Conservation (phyloP, 2,888 invertebrate genomes). For the Ephialtes manifestator region DNA sequence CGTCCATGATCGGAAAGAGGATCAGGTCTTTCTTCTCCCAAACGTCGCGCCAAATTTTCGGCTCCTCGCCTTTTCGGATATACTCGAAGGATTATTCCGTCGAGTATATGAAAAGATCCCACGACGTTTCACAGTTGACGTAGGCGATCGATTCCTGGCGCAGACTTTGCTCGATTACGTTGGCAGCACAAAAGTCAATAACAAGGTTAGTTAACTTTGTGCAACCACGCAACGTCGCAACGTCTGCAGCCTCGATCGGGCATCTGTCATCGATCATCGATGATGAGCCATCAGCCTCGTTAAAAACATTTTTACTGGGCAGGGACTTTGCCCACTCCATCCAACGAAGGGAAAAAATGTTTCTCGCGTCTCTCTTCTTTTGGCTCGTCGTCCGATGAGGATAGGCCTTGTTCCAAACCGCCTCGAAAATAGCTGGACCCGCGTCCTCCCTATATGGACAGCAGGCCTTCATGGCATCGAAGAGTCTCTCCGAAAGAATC, state of each 20-base stretch:
- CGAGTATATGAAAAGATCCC: neutral
- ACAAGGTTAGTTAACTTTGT: neutral
- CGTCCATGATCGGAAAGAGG: neutral
- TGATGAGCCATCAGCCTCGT: too few relatives aligned
- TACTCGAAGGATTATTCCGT: neutral
- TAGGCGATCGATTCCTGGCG: neutral
- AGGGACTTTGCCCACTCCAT: neutral
- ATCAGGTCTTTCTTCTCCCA: neutral
- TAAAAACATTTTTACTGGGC: neutral
- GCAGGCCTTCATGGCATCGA: too few relatives aligned
- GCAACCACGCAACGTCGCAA: slow-evolving; percentile 8
- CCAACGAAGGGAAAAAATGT: too few relatives aligned
- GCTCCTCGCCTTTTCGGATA: neutral
- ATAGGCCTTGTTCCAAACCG: too few relatives aligned
- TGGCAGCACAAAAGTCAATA: slow-evolving; percentile 6
- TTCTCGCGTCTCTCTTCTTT: too few relatives aligned
- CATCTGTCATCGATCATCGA: neutral
- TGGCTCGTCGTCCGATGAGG: too few relatives aligned
- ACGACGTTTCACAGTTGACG: neutral
- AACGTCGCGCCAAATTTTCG: neutral
- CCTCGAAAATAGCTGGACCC: too few relatives aligned
- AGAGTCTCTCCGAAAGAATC: too few relatives aligned
- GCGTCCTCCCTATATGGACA: too few relatives aligned
- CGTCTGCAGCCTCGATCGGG: neutral
- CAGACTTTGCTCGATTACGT: neutral